Evolutionary conservation across 2,113 vertebrate species (phyloP).

Genomic region (Tor tambroides): DNA sequence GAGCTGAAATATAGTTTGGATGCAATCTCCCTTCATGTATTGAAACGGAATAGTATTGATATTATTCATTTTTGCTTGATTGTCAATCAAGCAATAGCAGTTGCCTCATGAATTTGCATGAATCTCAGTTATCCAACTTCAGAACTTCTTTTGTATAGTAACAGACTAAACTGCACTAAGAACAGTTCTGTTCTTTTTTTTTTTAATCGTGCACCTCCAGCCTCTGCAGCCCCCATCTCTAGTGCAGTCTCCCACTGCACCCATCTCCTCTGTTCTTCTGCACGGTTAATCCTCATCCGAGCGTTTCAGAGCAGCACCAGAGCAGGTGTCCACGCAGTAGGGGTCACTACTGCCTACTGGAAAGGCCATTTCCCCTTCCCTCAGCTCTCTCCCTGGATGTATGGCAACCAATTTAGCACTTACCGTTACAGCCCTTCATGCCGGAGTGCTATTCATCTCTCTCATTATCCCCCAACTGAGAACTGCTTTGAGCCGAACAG

Average conservation of each 20-base stretch:
- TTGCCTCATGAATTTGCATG: not conserved
- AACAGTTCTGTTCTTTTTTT: not conserved
- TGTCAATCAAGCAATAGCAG: not conserved
- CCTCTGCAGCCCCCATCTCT: not conserved
- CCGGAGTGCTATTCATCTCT: slow-evolving; percentile 67
- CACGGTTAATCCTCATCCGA: slow-evolving; percentile 14
- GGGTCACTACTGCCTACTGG: slow-evolving; percentile 60
- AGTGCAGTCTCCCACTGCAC: not conserved
- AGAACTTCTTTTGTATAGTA: not conserved
- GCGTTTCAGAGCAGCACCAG: slow-evolving; percentile 37
- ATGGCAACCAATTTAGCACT: slow-evolving; percentile 66
- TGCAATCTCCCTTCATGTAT: not conserved
- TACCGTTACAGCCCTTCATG: slow-evolving; percentile 53
- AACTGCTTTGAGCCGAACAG: slow-evolving; percentile 58
- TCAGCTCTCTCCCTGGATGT: slow-evolving; percentile 58
- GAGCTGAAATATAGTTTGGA: not conserved
- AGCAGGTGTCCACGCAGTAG: slow-evolving; percentile 60
- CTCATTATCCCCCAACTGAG: slow-evolving; percentile 69
- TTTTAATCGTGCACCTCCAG: not conserved
- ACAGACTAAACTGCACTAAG: not conserved
- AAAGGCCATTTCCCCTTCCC: slow-evolving; percentile 51
- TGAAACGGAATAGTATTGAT: not conserved
- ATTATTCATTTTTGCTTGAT: not conserved
- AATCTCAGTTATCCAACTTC: not conserved
- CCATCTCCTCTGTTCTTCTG: not conserved